Base-by-base conservation (phyloP, 2,113 vertebrate genomes). In the Brachyistius frenatus region DNA sequence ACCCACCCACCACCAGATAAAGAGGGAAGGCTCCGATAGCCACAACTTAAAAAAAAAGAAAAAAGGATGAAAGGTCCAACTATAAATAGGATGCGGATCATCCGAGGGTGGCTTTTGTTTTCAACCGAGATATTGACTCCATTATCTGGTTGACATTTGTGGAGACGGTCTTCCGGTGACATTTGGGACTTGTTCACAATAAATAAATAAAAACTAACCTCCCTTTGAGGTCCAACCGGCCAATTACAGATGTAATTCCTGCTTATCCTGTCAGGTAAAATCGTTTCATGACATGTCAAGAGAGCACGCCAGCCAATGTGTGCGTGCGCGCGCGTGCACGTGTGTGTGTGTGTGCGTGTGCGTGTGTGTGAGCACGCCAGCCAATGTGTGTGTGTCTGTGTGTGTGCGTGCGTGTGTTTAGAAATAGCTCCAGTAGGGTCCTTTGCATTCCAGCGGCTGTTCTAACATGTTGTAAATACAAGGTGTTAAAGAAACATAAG, bases 361-460 rank as follows among this genome's bases (percentile, higher is more conserved):
- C 73, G 63, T 69, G 81, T 70, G 75, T 84, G 81, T 77, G 72
- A 82, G 61, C 54, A 7, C 57, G 37, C 58, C 84, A 66, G 37
- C 69, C 35, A 2, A 23, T 63, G 78, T 83, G 67, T 83, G 57
- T 66, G 47, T 66, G 71, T 37, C n/a, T n/a, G n/a, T 44, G 68
- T 58, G 57, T 66, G 47, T 66, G 71, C 37, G 32, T 75, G 63
- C 66, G 81, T 70, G 75, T 84, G 81, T 79, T 84, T 82, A 67
- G 81, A 83, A 81, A 91, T 58, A 70, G 86, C 86, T 83, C 70
- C 61, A 58, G 73, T 83, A 80, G 87, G 94, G 94, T 93, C 93
- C 90, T 91, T 23, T 89, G 93, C 97, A 98, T 97, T 98, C 96
- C 96, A 96, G 93, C 94, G 92, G 96, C 95, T 97, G 97, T 96